Conservation (phyloP, 2,113 vertebrate species). For the Thalassarche chlororhynchos region DNA sequence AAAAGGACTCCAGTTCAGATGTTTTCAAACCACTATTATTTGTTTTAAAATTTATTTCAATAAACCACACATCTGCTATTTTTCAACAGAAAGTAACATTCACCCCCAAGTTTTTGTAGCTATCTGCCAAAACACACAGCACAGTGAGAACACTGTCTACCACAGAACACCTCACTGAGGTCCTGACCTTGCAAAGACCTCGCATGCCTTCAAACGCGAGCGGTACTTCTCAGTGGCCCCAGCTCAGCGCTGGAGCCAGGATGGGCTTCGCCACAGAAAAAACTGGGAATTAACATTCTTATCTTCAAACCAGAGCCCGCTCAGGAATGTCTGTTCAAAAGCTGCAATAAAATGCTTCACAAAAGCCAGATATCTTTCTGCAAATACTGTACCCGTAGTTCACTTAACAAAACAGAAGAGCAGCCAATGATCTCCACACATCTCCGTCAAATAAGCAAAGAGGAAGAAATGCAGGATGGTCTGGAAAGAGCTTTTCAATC, state of each 20-base stretch:
- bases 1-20: background rate
- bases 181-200: background rate
- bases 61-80: background rate
- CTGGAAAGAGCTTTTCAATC: background rate
- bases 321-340: slow-evolving; percentile 12
- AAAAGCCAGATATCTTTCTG: slow-evolving; percentile 1
- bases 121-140: background rate
- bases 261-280: background rate
- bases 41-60: background rate
- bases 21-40: background rate
- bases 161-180: background rate
- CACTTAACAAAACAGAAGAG: background rate
- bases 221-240: background rate
- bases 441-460: background rate
- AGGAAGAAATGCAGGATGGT: background rate
- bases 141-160: background rate
- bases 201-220: background rate
- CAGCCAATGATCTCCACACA: background rate
- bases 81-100: background rate
- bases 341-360: slow-evolving; percentile 22
- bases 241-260: background rate
- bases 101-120: background rate
- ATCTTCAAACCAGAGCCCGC: slow-evolving; percentile 12
- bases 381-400: background rate
- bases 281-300: slow-evolving; percentile 29